These are phyloP conservation scores for Chloroceryle inda DNA, from an alignment of 2,797 vertebrate species.

Conservation along the genomic window DNA sequence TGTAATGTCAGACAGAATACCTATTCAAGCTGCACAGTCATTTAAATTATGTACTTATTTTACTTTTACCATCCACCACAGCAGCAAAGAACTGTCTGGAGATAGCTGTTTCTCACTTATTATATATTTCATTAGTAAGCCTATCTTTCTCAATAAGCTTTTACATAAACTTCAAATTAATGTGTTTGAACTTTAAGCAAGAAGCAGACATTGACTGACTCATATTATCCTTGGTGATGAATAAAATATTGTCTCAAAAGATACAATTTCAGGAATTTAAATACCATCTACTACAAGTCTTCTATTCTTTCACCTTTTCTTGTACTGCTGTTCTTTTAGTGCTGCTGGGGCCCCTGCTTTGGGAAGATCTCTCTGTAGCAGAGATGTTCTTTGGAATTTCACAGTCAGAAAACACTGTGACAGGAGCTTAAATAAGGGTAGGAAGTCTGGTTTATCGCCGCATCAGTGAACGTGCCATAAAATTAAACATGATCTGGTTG, in stretches of 20 bases:
- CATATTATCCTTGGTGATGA: not conserved
- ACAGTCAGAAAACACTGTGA: not conserved
- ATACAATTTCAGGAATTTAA: not conserved
- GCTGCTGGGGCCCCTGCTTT: not conserved
- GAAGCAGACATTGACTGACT: not conserved
- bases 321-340: not conserved
- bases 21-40: not conserved
- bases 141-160: constrained; percentile 7
- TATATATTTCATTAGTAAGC: constrained; percentile 42
- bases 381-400: not conserved
- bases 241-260: constrained; percentile 14
- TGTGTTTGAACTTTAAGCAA: constrained; percentile 5
- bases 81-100: not conserved
- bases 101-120: not conserved
- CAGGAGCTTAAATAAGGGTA: not conserved
- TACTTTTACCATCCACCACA: not conserved
- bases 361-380: not conserved
- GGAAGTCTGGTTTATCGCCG: not conserved
- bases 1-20: not conserved
- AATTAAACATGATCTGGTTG: not conserved
- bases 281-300: not conserved
- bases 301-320: not conserved
- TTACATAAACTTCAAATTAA: constrained; percentile 49
- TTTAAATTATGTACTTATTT: not conserved
- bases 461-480: not conserved